Base-by-base conservation (phyloP, 2,797 vertebrate species). In the Percopsis omiscomaycus region DNA sequence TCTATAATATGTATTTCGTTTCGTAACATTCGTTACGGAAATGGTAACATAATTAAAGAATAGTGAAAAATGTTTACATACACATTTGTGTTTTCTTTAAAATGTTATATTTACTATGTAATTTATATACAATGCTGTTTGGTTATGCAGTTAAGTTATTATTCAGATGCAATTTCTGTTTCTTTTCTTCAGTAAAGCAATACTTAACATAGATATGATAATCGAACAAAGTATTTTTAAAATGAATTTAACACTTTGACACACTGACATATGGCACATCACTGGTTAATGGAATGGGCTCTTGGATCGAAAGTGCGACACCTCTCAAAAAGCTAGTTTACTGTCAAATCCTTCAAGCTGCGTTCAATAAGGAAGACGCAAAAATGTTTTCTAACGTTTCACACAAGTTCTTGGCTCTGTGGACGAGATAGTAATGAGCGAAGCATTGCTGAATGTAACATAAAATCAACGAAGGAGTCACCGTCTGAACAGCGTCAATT, bases 401-500 rank as follows among this genome's bases (percentile, higher is more conserved):
- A 3, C 0, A 68, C 45, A 44, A 3, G 0, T 51, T 66, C 30
- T 29, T 11, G 0, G 2, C 1, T 0, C 30, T 3, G 11, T n/a
- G 27, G 37, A 27, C 51, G 50, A 48, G 44, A 60, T 44, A 30
- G 59, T 1, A 9, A 37, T 47, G 9, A 53, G 15, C 48, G 61
- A 6, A 27, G 5, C 44, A 15, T n/a, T 62, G 59, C 57, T 88
- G 89, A 90, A 91, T 30, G 78, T 70, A 86, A 4, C 88, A 65
- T 54, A 1, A 12, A 54, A 52, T 16, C 74, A 70, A 66, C 68
- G 78, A 84, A 88, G 85, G 88, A 84, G 87, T 87, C 86, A 80
- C 82, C 83, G 70, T 82, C 68, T 32, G 61, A 79, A 73, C 84
- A 81, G 81, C 85, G 86, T 84, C 78, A 85, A 53, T 83, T 91